Evolutionary conservation across 2,113 vertebrate genomes (phyloP).

Genomic region (Suricata suricatta): DNA sequence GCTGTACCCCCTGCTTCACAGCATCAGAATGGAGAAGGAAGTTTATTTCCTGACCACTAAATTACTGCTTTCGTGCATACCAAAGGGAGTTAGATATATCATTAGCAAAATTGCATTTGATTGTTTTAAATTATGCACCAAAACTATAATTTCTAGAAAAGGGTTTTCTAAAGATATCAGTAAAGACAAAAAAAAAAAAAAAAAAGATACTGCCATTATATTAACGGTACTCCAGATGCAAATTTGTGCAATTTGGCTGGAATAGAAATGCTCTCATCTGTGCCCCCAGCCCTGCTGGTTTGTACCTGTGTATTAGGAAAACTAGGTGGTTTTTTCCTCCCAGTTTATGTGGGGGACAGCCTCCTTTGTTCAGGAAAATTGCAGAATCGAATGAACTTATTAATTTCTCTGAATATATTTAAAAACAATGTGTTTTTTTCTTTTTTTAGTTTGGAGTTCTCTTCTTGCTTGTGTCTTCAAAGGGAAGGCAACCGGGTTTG

Average conservation of each 20-base stretch:
- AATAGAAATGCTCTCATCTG: slow-evolving; percentile 46
- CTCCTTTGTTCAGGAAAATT: slow-evolving; percentile 54
- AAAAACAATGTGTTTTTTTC: not conserved
- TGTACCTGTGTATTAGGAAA: slow-evolving; percentile 51
- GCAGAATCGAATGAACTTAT: slow-evolving; percentile 47
- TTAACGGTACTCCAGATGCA: slow-evolving; percentile 68
- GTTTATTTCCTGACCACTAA: slow-evolving; percentile 84
- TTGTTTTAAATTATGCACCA: slow-evolving; percentile 83
- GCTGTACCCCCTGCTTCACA: slow-evolving; percentile 47
- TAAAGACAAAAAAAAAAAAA: slow-evolving; percentile 65
- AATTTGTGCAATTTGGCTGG: slow-evolving; percentile 66
- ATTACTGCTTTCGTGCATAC: slow-evolving; percentile 80
- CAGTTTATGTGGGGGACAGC: not conserved
- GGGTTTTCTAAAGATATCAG: slow-evolving; percentile 80
- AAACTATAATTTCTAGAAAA: slow-evolving; percentile 84
- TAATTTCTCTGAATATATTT: slow-evolving; percentile 48
- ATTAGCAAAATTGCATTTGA: slow-evolving; percentile 86
- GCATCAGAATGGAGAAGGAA: slow-evolving; percentile 70
- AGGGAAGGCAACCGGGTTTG: not conserved
- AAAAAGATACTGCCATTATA: slow-evolving; percentile 62
- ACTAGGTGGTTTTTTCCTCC: not conserved
- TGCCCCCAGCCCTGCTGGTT: slow-evolving; percentile 22
- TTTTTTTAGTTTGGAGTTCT: slow-evolving; percentile 2
- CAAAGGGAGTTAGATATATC: slow-evolving; percentile 80
- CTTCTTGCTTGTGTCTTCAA: not conserved